Evolutionary conservation across 1,140 invertebrate genomes (phyloP), one percentile per base, ranked within the genome.

Genomic region (Bombus balteatus): DNA sequence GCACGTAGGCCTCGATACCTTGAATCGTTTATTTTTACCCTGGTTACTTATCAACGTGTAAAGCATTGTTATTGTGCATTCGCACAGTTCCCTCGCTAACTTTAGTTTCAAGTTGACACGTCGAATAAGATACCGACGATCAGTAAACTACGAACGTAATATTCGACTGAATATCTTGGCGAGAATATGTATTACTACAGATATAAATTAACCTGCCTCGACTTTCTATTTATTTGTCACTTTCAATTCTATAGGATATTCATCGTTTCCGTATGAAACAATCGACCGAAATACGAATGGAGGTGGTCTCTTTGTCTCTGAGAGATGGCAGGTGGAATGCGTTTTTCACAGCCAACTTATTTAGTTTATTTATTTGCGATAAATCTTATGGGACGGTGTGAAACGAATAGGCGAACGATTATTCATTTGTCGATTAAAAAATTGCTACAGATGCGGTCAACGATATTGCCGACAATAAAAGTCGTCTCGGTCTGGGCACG

Each of bases 381-480:
- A 59, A 8, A 18, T 78, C 37, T 62, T 5, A 13, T 3, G n/a
- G 9, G 9, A n/a, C 28, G 22, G 62, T 65, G 47, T 66, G 74
- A 34, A 71, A 79, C 43, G 39, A 81, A 86, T 70, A 25, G 53
- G 22, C 12, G 22, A 25, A 66, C 70, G 76, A 86, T 82, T 76
- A 83, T 86, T 82, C 80, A 82, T 76, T 82, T 71, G 72, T 22
- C 43, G 85, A 47, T 37, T 2, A 28, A 76, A 86, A 71, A 75
- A 59, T 32, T 57, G 13, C 6, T 8, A 34, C n/a, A 62, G 83
- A 85, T 81, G 73, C 77, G 41, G 83, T 62, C 57, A 65, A 66
- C 70, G 85, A 83, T 86, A 86, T 68, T 53, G 72, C 37, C 72
- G 80, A 82, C 71, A 66, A 86, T 86, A 86, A 86, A 76, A 86